Conservation (phyloP, 1,140 invertebrate species). For the Luehdorfia chinensis region DNA sequence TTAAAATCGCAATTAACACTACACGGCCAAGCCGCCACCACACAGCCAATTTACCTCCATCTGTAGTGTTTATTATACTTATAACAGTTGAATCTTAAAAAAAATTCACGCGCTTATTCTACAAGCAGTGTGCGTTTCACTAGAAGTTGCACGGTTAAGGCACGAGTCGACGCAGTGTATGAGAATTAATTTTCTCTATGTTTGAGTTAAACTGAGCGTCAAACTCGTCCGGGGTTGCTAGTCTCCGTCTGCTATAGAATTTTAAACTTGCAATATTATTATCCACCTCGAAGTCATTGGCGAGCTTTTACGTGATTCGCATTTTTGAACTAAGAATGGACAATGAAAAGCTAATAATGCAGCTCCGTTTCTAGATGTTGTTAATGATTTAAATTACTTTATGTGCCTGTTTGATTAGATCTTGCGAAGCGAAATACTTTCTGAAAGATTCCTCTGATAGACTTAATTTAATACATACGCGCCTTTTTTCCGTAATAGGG, state of each 20-base stretch:
- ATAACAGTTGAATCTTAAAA: no score
- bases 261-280: slow-evolving; percentile 22
- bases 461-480: no score
- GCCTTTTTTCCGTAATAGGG: no score
- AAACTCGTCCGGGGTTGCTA: slow-evolving; percentile 5
- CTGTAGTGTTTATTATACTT: no score
- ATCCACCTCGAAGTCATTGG: slow-evolving; percentile 5
- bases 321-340: slow-evolving; percentile 16
- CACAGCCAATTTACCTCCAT: no score
- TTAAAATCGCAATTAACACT: no score
- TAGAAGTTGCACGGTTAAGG: neutral
- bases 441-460: no score
- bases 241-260: slow-evolving; percentile 15
- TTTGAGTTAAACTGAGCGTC: neutral
- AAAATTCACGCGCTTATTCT: no score
- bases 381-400: slow-evolving; percentile 12
- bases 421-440: neutral
- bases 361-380: slow-evolving; percentile 8
- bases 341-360: slow-evolving; percentile 17
- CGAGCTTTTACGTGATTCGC: slow-evolving; percentile 11
- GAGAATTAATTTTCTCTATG: neutral
- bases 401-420: slow-evolving; percentile 3
- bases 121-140: no score
- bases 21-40: no score
- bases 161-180: neutral